Evolutionary conservation across 2,888 invertebrate genomes (phyloP), one percentile per base, ranked within the genome.

Genomic region (Cosmia trapezina): DNA sequence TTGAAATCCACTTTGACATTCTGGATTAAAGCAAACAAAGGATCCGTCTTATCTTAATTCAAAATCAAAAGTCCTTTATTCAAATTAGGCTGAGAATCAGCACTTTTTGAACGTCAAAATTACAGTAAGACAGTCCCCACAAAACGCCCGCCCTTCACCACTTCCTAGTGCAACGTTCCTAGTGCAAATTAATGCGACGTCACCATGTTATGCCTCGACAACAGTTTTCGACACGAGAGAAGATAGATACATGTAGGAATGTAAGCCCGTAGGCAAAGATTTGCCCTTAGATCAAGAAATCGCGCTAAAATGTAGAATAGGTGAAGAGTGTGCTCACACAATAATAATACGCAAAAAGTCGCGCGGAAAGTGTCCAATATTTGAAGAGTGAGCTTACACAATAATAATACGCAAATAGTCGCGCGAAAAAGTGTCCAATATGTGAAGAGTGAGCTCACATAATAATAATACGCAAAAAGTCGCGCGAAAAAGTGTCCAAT

Each of bases 221-320:
- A 41, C 60, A 22, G 17, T 6, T 60, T n/a, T 8, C n/a, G n/a
- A 41, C 5, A 9, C 14, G 17, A 22, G 22, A 41, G 33, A 17
- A 37, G 41, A 19, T 22, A 17, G 17, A 19, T 37, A 17, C 17
- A 6, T 17, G 33, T 28, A n/a, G 37, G n/a, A 41, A 49, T 43
- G 14, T 7, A 45, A 47, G 28, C 69, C 69, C n/a, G 22, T 53
- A 53, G 22, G 51, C n/a, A 51, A n/a, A 51, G 51, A 51, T 51
- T 51, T 11, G 4, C 17, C 19, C 3, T 49, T 19, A 8, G 8
- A 2, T 8, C 9, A 49, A 49, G 19, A 9, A 19, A 3, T 28
- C 28, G 28, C 28, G 28, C 28, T 28, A 28, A 28, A 28, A 28
- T 28, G 28, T 28, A 28, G 3, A 28, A 28, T 28, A 28, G 1